Percentiles rank a stretch among this genome's conserved stretches.
Evolutionary conservation across 2,797 vertebrate species (phyloP).

Genomic region (Jordanella pulchra): DNA sequence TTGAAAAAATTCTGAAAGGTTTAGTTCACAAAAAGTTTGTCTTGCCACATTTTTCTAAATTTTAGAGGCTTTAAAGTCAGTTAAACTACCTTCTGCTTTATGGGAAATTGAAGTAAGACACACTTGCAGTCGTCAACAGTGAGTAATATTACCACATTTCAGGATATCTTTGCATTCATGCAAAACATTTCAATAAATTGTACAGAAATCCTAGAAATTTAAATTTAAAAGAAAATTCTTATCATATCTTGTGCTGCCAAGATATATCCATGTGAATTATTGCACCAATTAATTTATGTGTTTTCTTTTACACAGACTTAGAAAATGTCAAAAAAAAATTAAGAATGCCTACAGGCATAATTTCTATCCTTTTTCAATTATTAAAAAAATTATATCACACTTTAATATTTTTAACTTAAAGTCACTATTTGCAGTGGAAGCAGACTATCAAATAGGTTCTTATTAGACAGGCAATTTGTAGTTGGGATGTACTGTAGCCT

Average conservation of each 20-base stretch:
- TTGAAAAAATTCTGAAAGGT: conserved; percentile 15
- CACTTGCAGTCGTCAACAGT: not conserved
- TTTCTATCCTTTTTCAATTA: not conserved
- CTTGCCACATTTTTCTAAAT: not conserved
- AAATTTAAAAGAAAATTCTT: not conserved
- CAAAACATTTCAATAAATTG: too few relatives aligned
- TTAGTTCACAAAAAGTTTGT: conserved; percentile 4
- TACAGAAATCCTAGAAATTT: not conserved
- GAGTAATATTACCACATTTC: not conserved
- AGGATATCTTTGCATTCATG: not conserved
- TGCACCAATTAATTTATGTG: not conserved
- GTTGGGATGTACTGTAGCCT: not conserved
- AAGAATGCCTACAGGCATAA: not conserved
- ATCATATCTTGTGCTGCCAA: not conserved
- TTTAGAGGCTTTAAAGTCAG: not conserved
- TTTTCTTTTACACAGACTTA: not conserved
- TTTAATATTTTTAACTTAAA: too few relatives aligned
- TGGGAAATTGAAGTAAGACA: not conserved
- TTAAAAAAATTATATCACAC: too few relatives aligned
- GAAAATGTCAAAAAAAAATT: not conserved
- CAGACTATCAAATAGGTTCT: not conserved
- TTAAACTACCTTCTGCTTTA: conserved; percentile 3
- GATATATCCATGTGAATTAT: not conserved
- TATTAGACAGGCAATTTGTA: not conserved
- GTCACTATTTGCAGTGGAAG: not conserved